These are phyloP conservation scores for Archocentrus centrarchus DNA, from an alignment of 2,113 vertebrate genomes.

Conservation along the genomic window DNA sequence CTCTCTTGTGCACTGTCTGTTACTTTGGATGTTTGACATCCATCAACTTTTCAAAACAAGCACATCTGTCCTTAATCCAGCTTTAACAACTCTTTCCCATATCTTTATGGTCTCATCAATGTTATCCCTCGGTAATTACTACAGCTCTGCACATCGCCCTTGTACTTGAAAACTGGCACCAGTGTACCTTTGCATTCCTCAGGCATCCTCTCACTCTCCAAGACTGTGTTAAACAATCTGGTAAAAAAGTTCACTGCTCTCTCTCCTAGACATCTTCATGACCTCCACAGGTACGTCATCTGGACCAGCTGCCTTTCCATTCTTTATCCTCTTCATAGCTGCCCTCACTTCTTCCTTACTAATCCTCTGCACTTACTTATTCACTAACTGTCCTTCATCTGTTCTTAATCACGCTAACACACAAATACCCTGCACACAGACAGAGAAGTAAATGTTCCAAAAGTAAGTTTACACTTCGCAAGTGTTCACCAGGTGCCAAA, in stretches of 20 bases:
- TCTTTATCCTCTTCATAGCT: not conserved
- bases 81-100: not conserved
- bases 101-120: not conserved
- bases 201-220: not conserved
- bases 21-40: not conserved
- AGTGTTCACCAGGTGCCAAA: slow-evolving; percentile 10
- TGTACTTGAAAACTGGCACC: not conserved
- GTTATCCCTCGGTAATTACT: not conserved
- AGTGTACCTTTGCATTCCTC: too few relatives aligned
- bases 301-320: not conserved
- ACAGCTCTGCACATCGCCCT: not conserved
- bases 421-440: not conserved
- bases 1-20: not conserved
- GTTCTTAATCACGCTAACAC: not conserved
- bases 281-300: not conserved
- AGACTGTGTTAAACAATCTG: not conserved
- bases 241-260: not conserved
- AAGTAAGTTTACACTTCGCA: not conserved
- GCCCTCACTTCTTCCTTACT: not conserved
- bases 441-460: not conserved
- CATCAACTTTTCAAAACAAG: not conserved
- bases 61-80: not conserved
- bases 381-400: not conserved
- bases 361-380: not conserved
- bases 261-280: not conserved